Conservation (phyloP, 2,888 invertebrate species). For the Caenorhabditis zanzibari region DNA sequence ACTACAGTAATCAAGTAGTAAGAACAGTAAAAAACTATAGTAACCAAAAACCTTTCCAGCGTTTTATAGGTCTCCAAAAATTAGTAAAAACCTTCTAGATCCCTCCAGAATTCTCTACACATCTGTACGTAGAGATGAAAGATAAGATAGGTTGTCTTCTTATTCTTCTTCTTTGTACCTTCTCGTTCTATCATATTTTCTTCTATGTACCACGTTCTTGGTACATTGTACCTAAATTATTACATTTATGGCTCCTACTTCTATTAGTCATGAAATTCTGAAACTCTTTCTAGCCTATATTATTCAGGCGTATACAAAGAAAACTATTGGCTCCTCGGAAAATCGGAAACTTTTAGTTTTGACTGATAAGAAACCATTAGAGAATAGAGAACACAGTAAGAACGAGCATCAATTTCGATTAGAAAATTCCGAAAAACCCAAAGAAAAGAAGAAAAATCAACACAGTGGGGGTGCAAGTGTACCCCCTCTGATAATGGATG, state of each 20-base stretch:
- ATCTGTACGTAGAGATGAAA: too few relatives aligned
- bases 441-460: constrained; percentile 3
- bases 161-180: too few relatives aligned
- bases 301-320: not conserved
- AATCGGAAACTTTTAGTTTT: not conserved
- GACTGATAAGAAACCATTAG: not conserved
- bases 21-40: too few relatives aligned
- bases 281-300: not conserved
- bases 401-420: constrained; percentile 34
- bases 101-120: too few relatives aligned
- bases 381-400: constrained; percentile 28
- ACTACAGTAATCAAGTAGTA: too few relatives aligned
- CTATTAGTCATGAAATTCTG: not conserved
- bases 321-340: not conserved
- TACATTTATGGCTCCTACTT: not conserved
- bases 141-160: too few relatives aligned
- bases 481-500: constrained; percentile 24
- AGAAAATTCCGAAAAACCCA: not conserved
- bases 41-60: too few relatives aligned
- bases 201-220: not conserved
- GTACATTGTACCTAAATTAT: not conserved
- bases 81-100: not conserved
- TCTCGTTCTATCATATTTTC: too few relatives aligned
- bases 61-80: not conserved
- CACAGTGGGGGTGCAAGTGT: constrained; percentile 30